Conservation (phyloP, 2,797 vertebrate genomes). For the Alauda arvensis region DNA sequence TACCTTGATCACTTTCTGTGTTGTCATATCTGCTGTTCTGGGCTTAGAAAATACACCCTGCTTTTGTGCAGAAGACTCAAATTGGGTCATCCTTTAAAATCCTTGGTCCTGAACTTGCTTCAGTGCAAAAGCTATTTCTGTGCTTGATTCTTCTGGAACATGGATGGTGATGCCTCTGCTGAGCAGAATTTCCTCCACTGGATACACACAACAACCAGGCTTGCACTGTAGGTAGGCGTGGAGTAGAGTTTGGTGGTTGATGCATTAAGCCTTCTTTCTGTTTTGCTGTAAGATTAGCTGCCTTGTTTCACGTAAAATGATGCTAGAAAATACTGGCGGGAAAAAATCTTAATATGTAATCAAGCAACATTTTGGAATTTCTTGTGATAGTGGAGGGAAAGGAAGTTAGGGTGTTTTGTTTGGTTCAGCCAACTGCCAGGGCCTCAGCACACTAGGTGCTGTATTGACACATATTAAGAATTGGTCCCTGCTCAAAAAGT, state of each 20-base stretch:
- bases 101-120: not conserved
- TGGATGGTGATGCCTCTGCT: not conserved
- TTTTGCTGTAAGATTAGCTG: not conserved
- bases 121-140: not conserved
- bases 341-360: accelerated
- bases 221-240: not conserved
- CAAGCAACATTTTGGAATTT: not conserved
- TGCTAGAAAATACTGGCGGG: not conserved
- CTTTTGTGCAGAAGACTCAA: not conserved
- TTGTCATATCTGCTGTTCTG: not conserved
- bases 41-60: not conserved
- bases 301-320: not conserved
- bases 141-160: not conserved
- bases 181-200: not conserved
- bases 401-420: not conserved
- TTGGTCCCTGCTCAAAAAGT: not conserved
- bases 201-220: not conserved
- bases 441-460: not conserved
- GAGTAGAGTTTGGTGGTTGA: not conserved
- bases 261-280: not conserved
- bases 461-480: not conserved
- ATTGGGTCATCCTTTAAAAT: not conserved
- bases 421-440: not conserved
- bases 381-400: not conserved
- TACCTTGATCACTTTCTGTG: not conserved